Conservation (phyloP, 2,113 vertebrate genomes). For the Elephantulus edwardii region DNA sequence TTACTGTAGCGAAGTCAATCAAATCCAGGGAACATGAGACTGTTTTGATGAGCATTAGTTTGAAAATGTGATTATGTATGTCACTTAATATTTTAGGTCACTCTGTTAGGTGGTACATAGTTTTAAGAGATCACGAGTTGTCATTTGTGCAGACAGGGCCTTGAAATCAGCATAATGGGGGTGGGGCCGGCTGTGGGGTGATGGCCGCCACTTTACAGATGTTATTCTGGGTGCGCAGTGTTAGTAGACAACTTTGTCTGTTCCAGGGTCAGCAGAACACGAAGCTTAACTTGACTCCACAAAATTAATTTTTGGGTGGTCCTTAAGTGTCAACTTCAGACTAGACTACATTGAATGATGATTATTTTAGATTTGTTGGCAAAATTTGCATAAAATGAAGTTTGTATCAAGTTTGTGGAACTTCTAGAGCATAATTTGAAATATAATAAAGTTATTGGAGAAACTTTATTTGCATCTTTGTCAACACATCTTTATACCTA, state of each 20-base stretch:
- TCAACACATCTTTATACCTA: slow-evolving; percentile 1
- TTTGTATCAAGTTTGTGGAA: neutral
- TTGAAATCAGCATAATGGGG: neutral
- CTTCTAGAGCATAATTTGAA: neutral
- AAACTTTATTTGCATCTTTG: slow-evolving; percentile 12
- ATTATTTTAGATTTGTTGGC: neutral
- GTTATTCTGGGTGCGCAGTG: no score
- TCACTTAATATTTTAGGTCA: neutral
- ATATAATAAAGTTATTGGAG: neutral
- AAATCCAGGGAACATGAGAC: neutral
- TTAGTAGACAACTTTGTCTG: no score
- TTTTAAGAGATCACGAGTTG: slow-evolving; percentile 2
- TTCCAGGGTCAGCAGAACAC: neutral
- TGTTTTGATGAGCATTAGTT: slow-evolving; percentile 37
- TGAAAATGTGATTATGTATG: slow-evolving; percentile 5
- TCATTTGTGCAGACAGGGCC: neutral
- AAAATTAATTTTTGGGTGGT: neutral
- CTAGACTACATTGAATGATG: neutral
- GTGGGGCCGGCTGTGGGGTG: no score
- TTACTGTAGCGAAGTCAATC: slow-evolving; percentile 32
- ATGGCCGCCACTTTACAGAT: no score
- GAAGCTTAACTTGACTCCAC: neutral
- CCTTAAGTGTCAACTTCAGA: neutral
- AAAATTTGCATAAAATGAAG: slow-evolving; percentile 20
- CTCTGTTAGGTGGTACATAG: neutral